Base-by-base conservation (phyloP, 2,113 vertebrate genomes). In the Oncorhynchus clarkii region DNA sequence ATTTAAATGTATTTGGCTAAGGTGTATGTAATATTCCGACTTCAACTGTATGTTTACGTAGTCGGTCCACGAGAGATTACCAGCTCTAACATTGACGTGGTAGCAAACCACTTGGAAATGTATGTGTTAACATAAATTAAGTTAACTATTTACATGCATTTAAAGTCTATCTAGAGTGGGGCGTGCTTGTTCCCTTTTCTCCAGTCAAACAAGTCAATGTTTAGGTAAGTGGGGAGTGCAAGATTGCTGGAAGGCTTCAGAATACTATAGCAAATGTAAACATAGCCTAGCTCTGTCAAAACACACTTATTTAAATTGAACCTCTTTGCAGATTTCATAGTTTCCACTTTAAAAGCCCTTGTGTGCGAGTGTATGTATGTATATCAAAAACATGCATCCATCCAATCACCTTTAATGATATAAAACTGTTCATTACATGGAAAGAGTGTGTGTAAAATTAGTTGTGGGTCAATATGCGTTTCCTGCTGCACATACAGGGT, bases 251-350 rank as follows among this genome's bases (percentile, higher is more conserved):
- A 91, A 93, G 90, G 91, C 89, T 84, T 92, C 81, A 87, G 85
- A 91, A 93, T 87, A 91, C 89, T 89, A 88, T 84, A 84, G 87
- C 90, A 89, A 90, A 92, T 93, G 89, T 93, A 92, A 93, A 92
- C 92, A 90, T 88, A 82, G 89, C 87, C 86, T 87, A 91, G 81
- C 85, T 87, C 84, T 86, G 88, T 87, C 89, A 89, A 86, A 83
- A 90, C 83, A 67, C 67, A 20, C 85, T 84, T 84, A 79, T 83
- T 45, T 86, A 80, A 80, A 89, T 80, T 89, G 60, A 88, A 88
- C 81, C 83, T 86, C 83, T 89, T 78, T 83, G 83, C 82, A 84
- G 84, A 85, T 88, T 75, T 87, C 78, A 87, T 82, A 81, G 82
- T 75, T 88, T 87, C 83, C 85, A 90, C 77, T 89, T 91, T 86